phyloP scores from a whole-genome alignment of 1,140 invertebrate genomes.

The Rhyacophila brunnea region DNA sequence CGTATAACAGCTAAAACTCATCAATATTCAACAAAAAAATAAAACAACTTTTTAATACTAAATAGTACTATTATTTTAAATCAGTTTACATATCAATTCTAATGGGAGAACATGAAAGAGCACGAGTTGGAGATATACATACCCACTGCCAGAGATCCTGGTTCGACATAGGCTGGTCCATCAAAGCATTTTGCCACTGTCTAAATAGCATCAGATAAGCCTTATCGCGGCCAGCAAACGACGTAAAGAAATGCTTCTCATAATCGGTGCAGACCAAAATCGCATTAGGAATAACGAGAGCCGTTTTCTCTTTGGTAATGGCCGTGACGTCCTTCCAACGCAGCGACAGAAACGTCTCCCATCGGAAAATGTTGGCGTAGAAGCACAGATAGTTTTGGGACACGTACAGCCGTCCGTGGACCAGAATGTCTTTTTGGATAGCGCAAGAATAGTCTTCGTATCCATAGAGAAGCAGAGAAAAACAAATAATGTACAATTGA shows the following conservation, averaged over 20 bases:
- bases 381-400: constrained; percentile 93
- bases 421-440: constrained; percentile 89
- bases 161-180: constrained; percentile 83
- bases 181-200: constrained; percentile 92
- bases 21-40: too few relatives aligned
- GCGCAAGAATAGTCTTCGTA: constrained; percentile 90
- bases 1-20: too few relatives aligned
- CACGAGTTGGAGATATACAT: too few relatives aligned
- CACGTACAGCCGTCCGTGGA: constrained; percentile 89
- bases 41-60: too few relatives aligned
- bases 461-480: too few relatives aligned
- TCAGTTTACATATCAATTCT: too few relatives aligned
- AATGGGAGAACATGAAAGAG: too few relatives aligned
- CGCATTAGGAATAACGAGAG: constrained; percentile 91
- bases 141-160: constrained; percentile 89
- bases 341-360: constrained; percentile 82
- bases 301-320: constrained; percentile 85
- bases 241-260: constrained; percentile 92
- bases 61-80: too few relatives aligned
- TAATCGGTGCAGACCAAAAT: constrained; percentile 80
- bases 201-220: constrained; percentile 92
- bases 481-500: background rate
- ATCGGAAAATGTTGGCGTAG: constrained; percentile 93
- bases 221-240: constrained; percentile 89
- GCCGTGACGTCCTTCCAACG: constrained; percentile 87